Evolutionary conservation across 2,113 vertebrate genomes (phyloP).

Genomic region (Sinosuthora webbiana): DNA sequence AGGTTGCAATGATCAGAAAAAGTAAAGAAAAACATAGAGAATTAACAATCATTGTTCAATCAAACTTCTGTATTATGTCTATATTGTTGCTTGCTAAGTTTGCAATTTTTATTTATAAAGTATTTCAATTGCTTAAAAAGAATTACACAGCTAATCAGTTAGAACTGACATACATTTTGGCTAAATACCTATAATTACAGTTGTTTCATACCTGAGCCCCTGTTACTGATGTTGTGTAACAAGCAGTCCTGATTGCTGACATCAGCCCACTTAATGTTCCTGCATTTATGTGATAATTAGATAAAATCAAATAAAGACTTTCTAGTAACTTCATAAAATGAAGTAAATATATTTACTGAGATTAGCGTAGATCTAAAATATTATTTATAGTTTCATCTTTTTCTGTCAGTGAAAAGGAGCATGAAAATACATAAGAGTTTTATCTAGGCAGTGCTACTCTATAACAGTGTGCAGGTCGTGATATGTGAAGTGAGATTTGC

Average conservation of each 20-base stretch:
- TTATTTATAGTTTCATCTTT: constrained; percentile 23
- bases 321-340: constrained; percentile 58
- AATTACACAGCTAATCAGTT: constrained; percentile 70
- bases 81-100: constrained; percentile 62
- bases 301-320: constrained; percentile 74
- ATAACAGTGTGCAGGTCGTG: not conserved
- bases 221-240: constrained; percentile 75
- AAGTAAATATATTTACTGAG: constrained; percentile 11
- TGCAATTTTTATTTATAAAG: constrained; percentile 67
- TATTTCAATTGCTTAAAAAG: constrained; percentile 73
- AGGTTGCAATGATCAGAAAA: not conserved
- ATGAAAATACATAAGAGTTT: not conserved
- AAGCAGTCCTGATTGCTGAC: constrained; percentile 76
- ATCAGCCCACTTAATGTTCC: constrained; percentile 69
- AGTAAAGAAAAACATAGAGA: not conserved
- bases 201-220: constrained; percentile 75
- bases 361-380: not conserved
- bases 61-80: not conserved
- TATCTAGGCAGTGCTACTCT: not conserved
- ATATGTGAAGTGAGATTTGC: not conserved
- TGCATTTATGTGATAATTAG: constrained; percentile 66
- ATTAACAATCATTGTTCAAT: not conserved
- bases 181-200: constrained; percentile 79
- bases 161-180: constrained; percentile 69
- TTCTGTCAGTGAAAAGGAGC: not conserved